Evolutionary conservation across 2,888 invertebrate genomes (phyloP), one percentile per base, ranked within the genome.

Genomic region (Agriopis marginaria): DNA sequence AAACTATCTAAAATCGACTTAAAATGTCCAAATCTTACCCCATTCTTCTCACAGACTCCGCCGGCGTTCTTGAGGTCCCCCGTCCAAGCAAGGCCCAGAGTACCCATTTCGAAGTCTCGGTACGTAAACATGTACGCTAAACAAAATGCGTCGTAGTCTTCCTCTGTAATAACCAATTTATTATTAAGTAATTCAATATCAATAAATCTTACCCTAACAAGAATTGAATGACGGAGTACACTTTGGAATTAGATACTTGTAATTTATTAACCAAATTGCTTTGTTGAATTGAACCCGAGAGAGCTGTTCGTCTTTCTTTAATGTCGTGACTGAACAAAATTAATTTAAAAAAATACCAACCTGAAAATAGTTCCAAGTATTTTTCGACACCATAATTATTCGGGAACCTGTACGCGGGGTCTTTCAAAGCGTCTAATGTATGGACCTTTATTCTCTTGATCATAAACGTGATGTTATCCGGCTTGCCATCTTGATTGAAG

Each of bases 71-170:
- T 98, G 53, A 98, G 94, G 91, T 98, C 98, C 0, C 98, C 98
- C 0, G 99, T 99, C 99, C 99, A 99, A 7, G 99, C 99, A 71
- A 99, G 94, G 9, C 99, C 99, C 73, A 99, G 94, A 7, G 98
- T 98, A 47, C 98, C 98, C 96, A 98, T 98, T 90, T 98, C 98
- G 84, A 98, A 98, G 90, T 98, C 98, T 63, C 99, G 95, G 89
- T 99, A 99, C 17, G 99, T 99, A 89, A 99, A 99, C 97, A 99
- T 98, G 92, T 99, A 99, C 65, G 99, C 99, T 85, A 99, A 95
- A 87, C 99, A 99, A 92, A 99, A 99, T 23, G 98, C 98, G 89
- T 99, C 98, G 91, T 99, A 99, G 90, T 99, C 98, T 87, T 98
- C 98, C 96, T 99, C 98, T 97, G 96, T 63, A 79, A 96, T n/a